Percentiles rank a stretch among this genome's conserved stretches.
Conservation (phyloP, 2,797 vertebrate species). For the Micromesistius poutassou region DNA sequence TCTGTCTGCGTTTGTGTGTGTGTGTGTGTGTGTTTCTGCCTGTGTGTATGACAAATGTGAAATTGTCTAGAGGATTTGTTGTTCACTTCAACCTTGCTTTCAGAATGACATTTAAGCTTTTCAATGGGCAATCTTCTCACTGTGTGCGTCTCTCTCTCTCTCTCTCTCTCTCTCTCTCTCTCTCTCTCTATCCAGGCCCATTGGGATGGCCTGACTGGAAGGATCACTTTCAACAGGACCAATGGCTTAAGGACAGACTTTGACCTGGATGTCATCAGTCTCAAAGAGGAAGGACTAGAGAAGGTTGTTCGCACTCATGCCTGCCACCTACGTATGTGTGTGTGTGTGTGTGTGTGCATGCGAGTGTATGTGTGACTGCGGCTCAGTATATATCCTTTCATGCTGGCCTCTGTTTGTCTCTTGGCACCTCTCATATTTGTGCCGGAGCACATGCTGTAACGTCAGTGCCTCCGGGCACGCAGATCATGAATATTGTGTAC, state of each 20-base stretch:
- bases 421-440: slow-evolving; percentile 6
- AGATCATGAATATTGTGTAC: not conserved
- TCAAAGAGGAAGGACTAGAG: slow-evolving; percentile 96
- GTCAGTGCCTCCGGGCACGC: not conserved
- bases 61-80: not conserved
- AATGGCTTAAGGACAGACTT: slow-evolving; percentile 98
- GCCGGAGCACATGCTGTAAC: slow-evolving; percentile 5
- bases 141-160: not conserved
- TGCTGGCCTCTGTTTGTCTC: not conserved
- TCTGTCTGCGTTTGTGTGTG: not conserved
- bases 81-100: not conserved
- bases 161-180: slow-evolving; percentile 5
- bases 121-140: not conserved
- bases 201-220: slow-evolving; percentile 96
- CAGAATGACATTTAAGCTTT: not conserved
- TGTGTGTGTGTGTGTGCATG: not conserved
- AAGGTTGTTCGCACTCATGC: slow-evolving; percentile 82
- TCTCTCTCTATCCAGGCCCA: slow-evolving; percentile 78
- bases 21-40: not conserved
- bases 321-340: not conserved
- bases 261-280: slow-evolving; percentile 97
- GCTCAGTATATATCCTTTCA: slow-evolving; percentile 1
- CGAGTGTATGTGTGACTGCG: not conserved
- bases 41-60: not conserved
- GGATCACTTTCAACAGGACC: slow-evolving; percentile 96